Evolutionary conservation across 2,888 invertebrate genomes (phyloP), one percentile per base, ranked within the genome.

Genomic region (Acrocera orbiculus): DNA sequence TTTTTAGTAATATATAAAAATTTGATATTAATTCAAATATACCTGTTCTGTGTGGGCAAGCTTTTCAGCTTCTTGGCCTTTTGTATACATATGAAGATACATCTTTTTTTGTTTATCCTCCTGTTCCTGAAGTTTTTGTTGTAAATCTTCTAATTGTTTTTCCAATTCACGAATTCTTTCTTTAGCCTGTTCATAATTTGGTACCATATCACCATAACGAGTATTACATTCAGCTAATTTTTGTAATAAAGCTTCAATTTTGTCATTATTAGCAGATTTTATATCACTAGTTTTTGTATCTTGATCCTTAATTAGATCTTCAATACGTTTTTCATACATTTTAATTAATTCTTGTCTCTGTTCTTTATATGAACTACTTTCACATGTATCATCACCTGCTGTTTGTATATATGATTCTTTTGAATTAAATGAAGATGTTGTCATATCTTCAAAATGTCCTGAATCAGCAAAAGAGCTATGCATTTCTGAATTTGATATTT

Each of bases 401-500:
- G 63, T 53, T 22, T 64, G 54, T 47, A 66, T 63, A 34, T 67
- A 67, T n/a, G 75, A 74, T 49, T 79, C 80, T 60, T 78, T 80
- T 36, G 79, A 79, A 58, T 78, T 75, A 40, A 79, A 64, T 34
- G 79, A 78, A 32, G 79, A 78, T 47, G 73, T 73, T 13, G 74
- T 73, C 46, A 77, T 64, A 60, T 85, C 85, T 54, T 86, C 86
- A 58, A 78, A 85, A 61, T 83, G 80, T 27, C 86, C 86, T 6
- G 83, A 85, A 58, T 85, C 85, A 35, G 81, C 77, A 49, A 80
- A 74, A 17, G 83, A 83, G 42, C 74, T 73, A 47, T 75, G 75
- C 65, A 78, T 70, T 52, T 80, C 78, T 7, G 44, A 42, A 27
- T 27, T 42, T n/a, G 40, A 38, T 29, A 44, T 30, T 38, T 44